Evolutionary conservation across 2,797 vertebrate genomes (phyloP).

Genomic region (Microchirus variegatus): DNA sequence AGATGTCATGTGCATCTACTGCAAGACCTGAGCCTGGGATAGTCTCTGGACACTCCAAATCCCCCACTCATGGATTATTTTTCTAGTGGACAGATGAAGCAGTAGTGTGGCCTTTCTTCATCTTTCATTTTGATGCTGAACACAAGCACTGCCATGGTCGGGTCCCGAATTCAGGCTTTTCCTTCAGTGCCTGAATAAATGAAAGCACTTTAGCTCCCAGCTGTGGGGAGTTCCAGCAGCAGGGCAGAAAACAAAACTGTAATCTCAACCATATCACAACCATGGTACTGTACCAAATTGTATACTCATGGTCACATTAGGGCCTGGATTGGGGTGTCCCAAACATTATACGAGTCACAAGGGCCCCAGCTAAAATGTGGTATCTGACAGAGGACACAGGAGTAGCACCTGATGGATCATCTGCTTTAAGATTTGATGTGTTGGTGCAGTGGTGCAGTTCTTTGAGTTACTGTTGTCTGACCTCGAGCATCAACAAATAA

Average conservation of each 20-base stretch:
- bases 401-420: too few species aligned
- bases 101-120: slow-evolving; percentile 7
- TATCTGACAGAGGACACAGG: too few species aligned
- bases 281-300: neutral
- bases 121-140: slow-evolving; percentile 13
- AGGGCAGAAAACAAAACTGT: slow-evolving; percentile 12
- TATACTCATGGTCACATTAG: too few species aligned
- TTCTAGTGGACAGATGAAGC: slow-evolving; percentile 3
- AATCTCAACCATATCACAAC: slow-evolving; percentile 7
- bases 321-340: too few species aligned
- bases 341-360: too few species aligned
- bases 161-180: slow-evolving; percentile 3
- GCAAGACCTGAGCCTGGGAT: neutral
- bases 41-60: neutral
- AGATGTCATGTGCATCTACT: neutral
- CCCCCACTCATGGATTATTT: neutral
- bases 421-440: too few species aligned
- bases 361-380: too few species aligned
- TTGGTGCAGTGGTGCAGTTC: too few species aligned
- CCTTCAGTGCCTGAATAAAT: neutral
- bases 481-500: too few species aligned
- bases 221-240: slow-evolving; percentile 14
- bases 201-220: slow-evolving; percentile 9
- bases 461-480: too few species aligned
- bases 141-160: neutral